These are phyloP conservation scores for Ibidorhyncha struthersii DNA, from an alignment of 2,113 vertebrate species.

Conservation along the genomic window DNA sequence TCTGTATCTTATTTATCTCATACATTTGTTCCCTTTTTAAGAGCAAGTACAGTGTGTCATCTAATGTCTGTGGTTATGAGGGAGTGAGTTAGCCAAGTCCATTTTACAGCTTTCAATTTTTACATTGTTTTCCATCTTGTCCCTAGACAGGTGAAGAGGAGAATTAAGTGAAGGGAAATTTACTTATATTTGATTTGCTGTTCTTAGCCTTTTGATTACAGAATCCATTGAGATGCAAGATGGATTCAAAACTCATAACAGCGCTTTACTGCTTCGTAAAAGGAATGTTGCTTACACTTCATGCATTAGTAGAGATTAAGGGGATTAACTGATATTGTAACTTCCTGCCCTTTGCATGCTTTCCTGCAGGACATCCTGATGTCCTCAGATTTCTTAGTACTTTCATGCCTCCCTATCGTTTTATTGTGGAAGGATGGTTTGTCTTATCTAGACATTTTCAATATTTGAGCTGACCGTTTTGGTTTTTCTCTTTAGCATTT, in stretches of 20 bases:
- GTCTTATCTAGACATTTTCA: neutral
- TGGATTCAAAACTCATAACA: slow-evolving; percentile 51
- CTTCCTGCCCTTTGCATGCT: neutral
- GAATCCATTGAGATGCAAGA: slow-evolving; percentile 60
- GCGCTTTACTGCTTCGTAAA: slow-evolving; percentile 62
- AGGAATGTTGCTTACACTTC: slow-evolving; percentile 35
- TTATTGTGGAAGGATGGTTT: neutral
- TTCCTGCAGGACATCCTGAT: neutral
- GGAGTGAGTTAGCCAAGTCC: neutral
- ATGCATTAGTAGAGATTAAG: slow-evolving; percentile 51
- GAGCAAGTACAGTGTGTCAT: neutral
- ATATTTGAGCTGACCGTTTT: neutral
- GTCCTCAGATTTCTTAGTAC: neutral
- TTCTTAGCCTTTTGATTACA: slow-evolving; percentile 64
- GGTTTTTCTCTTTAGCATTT: neutral
- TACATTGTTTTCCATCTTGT: neutral
- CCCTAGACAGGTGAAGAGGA: neutral
- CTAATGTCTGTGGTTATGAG: neutral
- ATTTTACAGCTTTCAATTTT: neutral
- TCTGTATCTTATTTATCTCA: neutral
- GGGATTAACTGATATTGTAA: slow-evolving; percentile 43
- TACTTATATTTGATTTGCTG: slow-evolving; percentile 37
- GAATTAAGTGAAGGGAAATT: slow-evolving; percentile 10
- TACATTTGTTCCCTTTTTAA: neutral
- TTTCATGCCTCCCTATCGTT: neutral